A percentile compares a stretch with the other conserved stretches of the same genome.
Conservation (phyloP, 2,888 invertebrate species). For the Gordius sp. region DNA sequence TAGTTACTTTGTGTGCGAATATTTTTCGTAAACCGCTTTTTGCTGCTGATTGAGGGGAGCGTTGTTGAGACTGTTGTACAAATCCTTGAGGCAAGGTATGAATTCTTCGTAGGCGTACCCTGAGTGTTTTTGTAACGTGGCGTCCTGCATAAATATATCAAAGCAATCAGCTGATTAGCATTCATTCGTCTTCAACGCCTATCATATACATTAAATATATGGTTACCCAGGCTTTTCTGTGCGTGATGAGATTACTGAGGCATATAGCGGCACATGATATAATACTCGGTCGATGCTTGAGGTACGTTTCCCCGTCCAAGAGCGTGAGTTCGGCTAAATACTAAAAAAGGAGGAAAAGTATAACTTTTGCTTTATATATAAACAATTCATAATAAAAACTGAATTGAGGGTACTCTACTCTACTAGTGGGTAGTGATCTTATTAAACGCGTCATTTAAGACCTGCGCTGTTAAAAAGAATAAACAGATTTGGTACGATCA, state of each 20-base stretch:
- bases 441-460: too few species aligned
- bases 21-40: not conserved
- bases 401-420: not conserved
- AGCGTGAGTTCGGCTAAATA: constrained; percentile 29
- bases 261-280: constrained; percentile 29
- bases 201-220: too few species aligned
- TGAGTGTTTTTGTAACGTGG: not conserved
- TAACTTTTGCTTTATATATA: not conserved
- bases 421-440: too few species aligned
- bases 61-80: not conserved
- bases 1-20: not conserved
- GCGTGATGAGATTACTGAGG: constrained; percentile 27
- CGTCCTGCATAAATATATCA: not conserved
- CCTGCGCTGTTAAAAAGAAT: too few species aligned
- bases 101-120: not conserved
- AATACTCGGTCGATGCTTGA: constrained; percentile 27
- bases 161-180: too few species aligned
- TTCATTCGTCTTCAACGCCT: too few species aligned
- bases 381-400: not conserved
- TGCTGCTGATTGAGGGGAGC: not conserved
- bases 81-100: not conserved
- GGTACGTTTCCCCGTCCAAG: constrained; percentile 27
- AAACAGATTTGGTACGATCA: too few species aligned
- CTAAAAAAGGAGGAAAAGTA: constrained; percentile 23
- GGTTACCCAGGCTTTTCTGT: constrained; percentile 26